These are phyloP conservation scores for Emydoidea blandingii DNA, from an alignment of 2,797 vertebrate species.

Conservation along the genomic window DNA sequence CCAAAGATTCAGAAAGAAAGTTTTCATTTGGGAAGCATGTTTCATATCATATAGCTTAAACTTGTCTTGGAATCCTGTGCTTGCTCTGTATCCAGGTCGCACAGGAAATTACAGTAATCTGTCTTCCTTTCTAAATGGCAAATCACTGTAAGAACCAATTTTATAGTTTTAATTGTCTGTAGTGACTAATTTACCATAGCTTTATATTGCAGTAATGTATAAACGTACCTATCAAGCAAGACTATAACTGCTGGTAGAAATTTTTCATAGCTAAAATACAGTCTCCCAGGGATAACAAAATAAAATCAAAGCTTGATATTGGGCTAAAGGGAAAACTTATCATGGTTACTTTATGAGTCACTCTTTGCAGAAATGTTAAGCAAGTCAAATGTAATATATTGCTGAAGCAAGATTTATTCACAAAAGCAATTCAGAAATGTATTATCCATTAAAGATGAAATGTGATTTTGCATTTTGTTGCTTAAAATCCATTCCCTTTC, in stretches of 20 bases:
- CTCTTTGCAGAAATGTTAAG: neutral
- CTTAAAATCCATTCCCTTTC: neutral
- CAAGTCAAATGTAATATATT: neutral
- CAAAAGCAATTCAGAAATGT: neutral
- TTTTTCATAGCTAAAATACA: neutral
- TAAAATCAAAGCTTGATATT: neutral
- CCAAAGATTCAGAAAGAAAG: neutral
- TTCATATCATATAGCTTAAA: neutral
- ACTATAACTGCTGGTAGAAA: neutral
- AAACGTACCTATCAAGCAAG: neutral
- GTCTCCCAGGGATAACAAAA: neutral
- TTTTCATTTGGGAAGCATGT: neutral
- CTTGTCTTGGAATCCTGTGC: neutral
- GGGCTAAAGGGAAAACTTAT: neutral
- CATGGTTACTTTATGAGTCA: neutral
- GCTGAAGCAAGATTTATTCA: neutral
- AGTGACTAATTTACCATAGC: neutral
- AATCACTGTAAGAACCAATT: neutral
- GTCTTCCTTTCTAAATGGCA: constrained; percentile 16
- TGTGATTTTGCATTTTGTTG: neutral
- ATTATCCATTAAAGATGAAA: neutral
- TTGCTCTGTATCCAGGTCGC: neutral
- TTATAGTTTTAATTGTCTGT: neutral
- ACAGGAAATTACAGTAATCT: neutral
- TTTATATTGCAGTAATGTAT: neutral